Conservation (phyloP, 92 coral and sea anemone genomes). For the Paramuricea clavata region DNA sequence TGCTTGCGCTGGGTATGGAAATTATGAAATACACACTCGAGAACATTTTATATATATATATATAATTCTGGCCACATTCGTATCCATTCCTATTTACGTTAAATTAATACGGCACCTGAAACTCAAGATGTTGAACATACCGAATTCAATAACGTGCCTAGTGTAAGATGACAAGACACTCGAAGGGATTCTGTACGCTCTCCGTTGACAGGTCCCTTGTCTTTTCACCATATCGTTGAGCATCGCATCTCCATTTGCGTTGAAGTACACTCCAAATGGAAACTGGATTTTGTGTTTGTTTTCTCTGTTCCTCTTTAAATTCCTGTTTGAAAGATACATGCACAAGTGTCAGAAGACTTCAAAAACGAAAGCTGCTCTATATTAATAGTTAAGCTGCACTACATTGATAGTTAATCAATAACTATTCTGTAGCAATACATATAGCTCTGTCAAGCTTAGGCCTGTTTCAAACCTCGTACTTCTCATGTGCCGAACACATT, state of each 20-base stretch:
- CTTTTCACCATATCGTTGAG: neutral
- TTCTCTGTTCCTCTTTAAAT: neutral
- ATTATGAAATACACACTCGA: no score
- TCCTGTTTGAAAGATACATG: neutral
- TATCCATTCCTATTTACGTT: neutral
- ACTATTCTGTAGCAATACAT: no score
- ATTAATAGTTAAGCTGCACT: no score
- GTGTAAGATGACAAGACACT: neutral
- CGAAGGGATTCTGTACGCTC: neutral
- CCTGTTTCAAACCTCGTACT: no score
- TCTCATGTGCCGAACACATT: no score
- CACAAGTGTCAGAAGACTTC: no score
- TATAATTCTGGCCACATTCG: no score
- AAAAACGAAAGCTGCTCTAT: no score
- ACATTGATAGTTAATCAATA: no score
- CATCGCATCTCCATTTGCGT: neutral
- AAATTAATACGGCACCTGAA: neutral
- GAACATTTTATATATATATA: neutral
- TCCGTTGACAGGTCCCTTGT: neutral
- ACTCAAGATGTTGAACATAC: neutral
- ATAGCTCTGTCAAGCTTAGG: no score
- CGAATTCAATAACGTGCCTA: neutral
- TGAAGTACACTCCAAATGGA: neutral
- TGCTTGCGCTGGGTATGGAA: no score
- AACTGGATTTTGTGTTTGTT: neutral